phyloP scores from a whole-genome alignment of 2,797 vertebrate genomes.

The Miichthys miiuy region DNA sequence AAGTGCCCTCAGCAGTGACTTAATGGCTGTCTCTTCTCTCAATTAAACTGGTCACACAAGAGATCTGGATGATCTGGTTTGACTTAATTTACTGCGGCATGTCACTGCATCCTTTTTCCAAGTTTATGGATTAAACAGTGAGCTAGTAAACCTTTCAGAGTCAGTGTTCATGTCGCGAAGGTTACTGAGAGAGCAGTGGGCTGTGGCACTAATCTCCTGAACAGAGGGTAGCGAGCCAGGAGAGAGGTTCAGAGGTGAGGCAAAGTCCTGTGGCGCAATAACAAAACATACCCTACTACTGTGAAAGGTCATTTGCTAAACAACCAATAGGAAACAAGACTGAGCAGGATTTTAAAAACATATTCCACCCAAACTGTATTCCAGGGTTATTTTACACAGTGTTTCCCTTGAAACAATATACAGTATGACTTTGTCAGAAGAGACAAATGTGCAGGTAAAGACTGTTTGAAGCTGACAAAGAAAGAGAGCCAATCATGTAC shows the following conservation, averaged over 20 bases:
- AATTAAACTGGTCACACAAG: constrained; percentile 49
- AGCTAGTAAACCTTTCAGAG: constrained; percentile 61
- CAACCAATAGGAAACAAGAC: constrained; percentile 58
- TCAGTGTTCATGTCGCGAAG: constrained; percentile 50
- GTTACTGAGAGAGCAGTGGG: constrained; percentile 63
- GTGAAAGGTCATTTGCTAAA: constrained; percentile 71
- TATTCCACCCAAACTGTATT: constrained; percentile 22
- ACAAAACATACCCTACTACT: constrained; percentile 80
- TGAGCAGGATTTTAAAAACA: constrained; percentile 41
- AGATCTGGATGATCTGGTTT: constrained; percentile 55
- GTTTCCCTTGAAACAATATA: constrained; percentile 8
- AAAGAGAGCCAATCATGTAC: constrained; percentile 56
- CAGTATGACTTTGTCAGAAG: constrained; percentile 27
- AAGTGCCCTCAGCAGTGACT: constrained; percentile 41
- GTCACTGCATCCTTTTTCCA: constrained; percentile 29
- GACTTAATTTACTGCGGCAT: constrained; percentile 49
- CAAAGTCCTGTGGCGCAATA: constrained; percentile 84
- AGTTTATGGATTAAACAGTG: constrained; percentile 62
- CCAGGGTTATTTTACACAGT: neutral
- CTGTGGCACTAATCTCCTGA: constrained; percentile 74
- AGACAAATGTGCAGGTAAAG: constrained; percentile 35
- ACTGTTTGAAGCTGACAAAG: constrained; percentile 36
- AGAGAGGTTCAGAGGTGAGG: constrained; percentile 78
- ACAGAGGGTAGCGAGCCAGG: constrained; percentile 62
- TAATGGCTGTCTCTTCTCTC: constrained; percentile 34